Percentiles rank a stretch among this genome's conserved stretches.
These are phyloP conservation scores for Papilio glaucus DNA, from an alignment of 1,140 invertebrate species.

Conservation along the genomic window DNA sequence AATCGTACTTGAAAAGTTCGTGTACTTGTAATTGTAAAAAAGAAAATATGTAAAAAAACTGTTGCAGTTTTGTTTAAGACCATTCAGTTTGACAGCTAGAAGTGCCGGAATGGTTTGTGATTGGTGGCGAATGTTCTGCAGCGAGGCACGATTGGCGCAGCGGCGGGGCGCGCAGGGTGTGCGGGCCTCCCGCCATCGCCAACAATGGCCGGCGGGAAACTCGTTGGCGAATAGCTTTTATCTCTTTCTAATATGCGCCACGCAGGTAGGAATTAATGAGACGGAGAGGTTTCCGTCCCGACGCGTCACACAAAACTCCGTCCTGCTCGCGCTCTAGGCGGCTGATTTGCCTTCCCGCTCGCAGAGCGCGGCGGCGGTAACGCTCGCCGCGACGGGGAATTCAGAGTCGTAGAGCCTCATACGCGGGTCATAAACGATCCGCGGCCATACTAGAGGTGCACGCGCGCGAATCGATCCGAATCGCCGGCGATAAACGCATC, in stretches of 20 bases:
- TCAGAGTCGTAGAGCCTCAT: slow-evolving; percentile 82
- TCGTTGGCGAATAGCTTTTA: slow-evolving; percentile 82
- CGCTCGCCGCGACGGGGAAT: slow-evolving; percentile 80
- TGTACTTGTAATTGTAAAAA: too few relatives aligned
- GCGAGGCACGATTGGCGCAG: slow-evolving; percentile 81
- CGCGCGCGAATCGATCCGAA: slow-evolving; percentile 81
- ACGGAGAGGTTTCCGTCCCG: slow-evolving; percentile 73
- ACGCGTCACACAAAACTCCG: slow-evolving; percentile 46
- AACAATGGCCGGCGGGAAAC: slow-evolving; percentile 77
- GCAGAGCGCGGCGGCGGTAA: slow-evolving; percentile 78
- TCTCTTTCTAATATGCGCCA: slow-evolving; percentile 81
- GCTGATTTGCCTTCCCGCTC: slow-evolving; percentile 67
- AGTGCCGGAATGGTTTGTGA: slow-evolving; percentile 83
- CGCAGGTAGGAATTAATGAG: slow-evolving; percentile 81
- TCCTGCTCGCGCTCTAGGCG: slow-evolving; percentile 69
- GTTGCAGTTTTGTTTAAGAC: slow-evolving; percentile 67
- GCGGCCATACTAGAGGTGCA: slow-evolving; percentile 83
- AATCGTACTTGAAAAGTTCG: too few relatives aligned
- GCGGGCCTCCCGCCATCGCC: slow-evolving; percentile 77
- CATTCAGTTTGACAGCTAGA: slow-evolving; percentile 81
- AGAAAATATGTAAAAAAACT: slow-evolving; percentile 47
- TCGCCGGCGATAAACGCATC: slow-evolving; percentile 81
- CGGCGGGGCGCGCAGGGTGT: slow-evolving; percentile 67
- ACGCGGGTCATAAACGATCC: slow-evolving; percentile 83
- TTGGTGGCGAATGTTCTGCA: slow-evolving; percentile 82